Base-by-base conservation (phyloP, 2,888 invertebrate species). In the Caenorhabditis macrosperma region DNA sequence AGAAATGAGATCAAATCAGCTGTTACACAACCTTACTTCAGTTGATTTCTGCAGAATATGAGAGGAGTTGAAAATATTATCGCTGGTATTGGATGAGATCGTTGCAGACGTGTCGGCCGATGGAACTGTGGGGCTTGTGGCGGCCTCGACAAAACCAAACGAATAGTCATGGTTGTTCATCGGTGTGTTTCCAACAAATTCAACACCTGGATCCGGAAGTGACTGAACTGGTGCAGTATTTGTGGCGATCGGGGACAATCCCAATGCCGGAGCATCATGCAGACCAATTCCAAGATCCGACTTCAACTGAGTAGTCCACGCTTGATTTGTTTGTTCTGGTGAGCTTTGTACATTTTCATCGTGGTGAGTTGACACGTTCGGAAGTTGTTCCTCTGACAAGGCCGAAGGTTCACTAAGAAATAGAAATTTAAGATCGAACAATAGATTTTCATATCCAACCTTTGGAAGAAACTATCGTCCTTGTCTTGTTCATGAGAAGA, bases 281-380 rank as follows among this genome's bases (percentile, higher is more conserved):
- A 78, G 20, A 24, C 86, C 84, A 24, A 88, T 84, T 55, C 88
- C 88, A 20, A 88, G 83, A 41, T 88, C 86, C 33, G 84, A 75
- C 69, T 88, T 88, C 17, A 88, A 78, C 60, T 88, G 82, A 35
- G 81, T 84, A 7, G 88, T 86, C 82, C 83, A 85, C 28, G 77
- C 77, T 28, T 74, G 74, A 52, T 82, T 84, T 7, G 82, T 59
- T 74, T 78, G 67, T 55, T 63, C 61, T 55, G 72, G 72, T 38
- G 79, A 66, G 63, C 69, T 68, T 71, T 75, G 75, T 63, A 75
- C 63, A 75, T 59, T 71, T 33, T 79, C 79, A 24, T 68, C 79
- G 38, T 33, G 48, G 59, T 78, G 68, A 63, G 67, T 74, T 50
- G 79, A 79, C 52, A 74, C 74, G 17, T 66, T 74, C 12, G 74